Percentiles rank a stretch among this genome's conserved stretches.
Evolutionary conservation across 1,140 invertebrate species (phyloP).

Genomic region (Zaprionus gabonicus): DNA sequence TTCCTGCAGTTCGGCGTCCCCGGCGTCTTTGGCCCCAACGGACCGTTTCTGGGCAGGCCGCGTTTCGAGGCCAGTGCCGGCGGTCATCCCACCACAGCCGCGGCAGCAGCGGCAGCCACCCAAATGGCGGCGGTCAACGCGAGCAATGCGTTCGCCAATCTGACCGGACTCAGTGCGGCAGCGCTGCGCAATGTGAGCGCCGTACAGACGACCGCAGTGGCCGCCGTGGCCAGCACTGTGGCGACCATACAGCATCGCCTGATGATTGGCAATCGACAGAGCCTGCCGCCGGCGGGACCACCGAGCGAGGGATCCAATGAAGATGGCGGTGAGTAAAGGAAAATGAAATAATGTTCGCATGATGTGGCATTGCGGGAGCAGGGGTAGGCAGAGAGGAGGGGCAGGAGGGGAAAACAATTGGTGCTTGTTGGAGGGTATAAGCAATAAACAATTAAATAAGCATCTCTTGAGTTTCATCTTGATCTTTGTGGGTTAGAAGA

Average conservation of each 20-base stretch:
- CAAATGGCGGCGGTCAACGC: slow-evolving; percentile 80
- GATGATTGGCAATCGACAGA: slow-evolving; percentile 81
- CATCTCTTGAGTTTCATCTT: too few species aligned
- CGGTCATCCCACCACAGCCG: slow-evolving; percentile 56
- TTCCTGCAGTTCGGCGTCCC: slow-evolving; percentile 86
- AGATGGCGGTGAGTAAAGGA: slow-evolving; percentile 84
- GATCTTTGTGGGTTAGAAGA: too few species aligned
- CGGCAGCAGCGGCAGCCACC: slow-evolving; percentile 73
- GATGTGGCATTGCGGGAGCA: background rate
- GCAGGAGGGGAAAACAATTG: background rate
- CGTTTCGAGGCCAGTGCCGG: slow-evolving; percentile 67
- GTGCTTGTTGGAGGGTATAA: too few species aligned
- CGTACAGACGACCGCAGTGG: slow-evolving; percentile 76
- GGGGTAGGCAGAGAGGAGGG: background rate
- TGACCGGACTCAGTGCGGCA: slow-evolving; percentile 80
- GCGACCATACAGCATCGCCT: slow-evolving; percentile 82
- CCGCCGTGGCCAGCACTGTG: slow-evolving; percentile 77
- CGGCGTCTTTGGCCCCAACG: slow-evolving; percentile 80
- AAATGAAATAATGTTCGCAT: background rate
- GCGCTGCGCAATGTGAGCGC: slow-evolving; percentile 78
- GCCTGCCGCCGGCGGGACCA: slow-evolving; percentile 79
- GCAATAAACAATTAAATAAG: too few species aligned
- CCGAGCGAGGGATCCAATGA: slow-evolving; percentile 87
- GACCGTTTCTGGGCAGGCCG: slow-evolving; percentile 79
- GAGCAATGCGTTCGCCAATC: slow-evolving; percentile 82